Evolutionary conservation across 2,113 vertebrate genomes (phyloP).

Genomic region (Nanorana parkeri): DNA sequence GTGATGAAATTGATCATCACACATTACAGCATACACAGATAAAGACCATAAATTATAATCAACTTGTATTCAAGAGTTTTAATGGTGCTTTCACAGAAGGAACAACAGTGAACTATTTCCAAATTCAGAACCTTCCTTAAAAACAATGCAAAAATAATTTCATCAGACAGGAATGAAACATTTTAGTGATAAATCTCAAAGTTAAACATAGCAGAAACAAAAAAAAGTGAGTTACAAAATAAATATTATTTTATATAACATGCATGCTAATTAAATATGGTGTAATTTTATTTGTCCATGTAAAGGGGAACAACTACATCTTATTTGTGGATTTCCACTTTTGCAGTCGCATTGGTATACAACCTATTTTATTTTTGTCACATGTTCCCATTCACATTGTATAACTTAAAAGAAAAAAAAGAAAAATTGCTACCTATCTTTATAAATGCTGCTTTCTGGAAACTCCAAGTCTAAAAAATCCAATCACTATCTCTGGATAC

Average conservation of each 20-base stretch:
- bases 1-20: constrained; percentile 56
- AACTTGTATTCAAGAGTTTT: constrained; percentile 55
- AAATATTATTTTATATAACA: constrained; percentile 13
- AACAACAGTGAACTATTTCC: constrained; percentile 52
- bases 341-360: too few relatives aligned
- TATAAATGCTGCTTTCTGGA: too few relatives aligned
- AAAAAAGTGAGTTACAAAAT: not conserved
- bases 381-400: too few relatives aligned
- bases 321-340: not conserved
- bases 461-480: too few relatives aligned
- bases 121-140: constrained; percentile 45
- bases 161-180: constrained; percentile 19
- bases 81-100: constrained; percentile 50
- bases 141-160: constrained; percentile 37
- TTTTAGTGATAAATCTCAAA: constrained; percentile 16
- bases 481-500: too few relatives aligned
- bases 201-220: not conserved
- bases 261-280: not conserved
- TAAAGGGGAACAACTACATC: not conserved
- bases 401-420: too few relatives aligned
- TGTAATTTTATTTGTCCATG: not conserved
- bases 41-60: constrained; percentile 59
- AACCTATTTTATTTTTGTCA: too few relatives aligned
- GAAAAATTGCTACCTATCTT: too few relatives aligned
- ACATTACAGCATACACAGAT: constrained; percentile 44